Conservation (phyloP, 2,113 vertebrate genomes). For the Lanius collurio region DNA sequence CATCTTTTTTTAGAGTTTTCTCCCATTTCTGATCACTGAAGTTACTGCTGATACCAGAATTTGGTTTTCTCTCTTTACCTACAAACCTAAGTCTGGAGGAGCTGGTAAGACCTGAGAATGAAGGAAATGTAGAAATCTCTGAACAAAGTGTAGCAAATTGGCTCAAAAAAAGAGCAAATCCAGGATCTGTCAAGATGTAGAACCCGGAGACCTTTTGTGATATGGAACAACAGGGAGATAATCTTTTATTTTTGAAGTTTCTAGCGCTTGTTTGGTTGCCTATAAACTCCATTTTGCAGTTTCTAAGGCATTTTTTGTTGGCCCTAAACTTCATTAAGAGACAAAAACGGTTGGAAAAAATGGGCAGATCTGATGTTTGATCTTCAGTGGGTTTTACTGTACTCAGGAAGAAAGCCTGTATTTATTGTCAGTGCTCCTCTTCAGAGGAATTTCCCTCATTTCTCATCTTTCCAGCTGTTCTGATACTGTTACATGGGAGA, state of each 20-base stretch:
- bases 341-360: background rate
- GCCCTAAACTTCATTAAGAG: background rate
- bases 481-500: background rate
- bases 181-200: background rate
- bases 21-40: background rate
- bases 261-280: background rate
- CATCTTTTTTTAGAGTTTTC: background rate
- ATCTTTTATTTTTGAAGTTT: background rate
- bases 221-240: accelerated
- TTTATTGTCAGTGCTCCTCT: background rate
- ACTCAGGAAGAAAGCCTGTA: background rate
- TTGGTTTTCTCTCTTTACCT: background rate
- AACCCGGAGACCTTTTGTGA: background rate
- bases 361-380: background rate
- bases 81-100: background rate
- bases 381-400: background rate
- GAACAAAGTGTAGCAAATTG: background rate
- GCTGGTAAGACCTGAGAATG: background rate
- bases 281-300: background rate
- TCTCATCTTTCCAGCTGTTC: background rate
- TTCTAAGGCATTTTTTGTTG: background rate
- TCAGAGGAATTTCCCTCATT: background rate
- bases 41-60: background rate
- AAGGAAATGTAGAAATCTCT: background rate
- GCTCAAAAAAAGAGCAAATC: background rate